These are phyloP conservation scores for Melinopterus prodromus DNA, from an alignment of 2,888 invertebrate genomes.

Conservation along the genomic window DNA sequence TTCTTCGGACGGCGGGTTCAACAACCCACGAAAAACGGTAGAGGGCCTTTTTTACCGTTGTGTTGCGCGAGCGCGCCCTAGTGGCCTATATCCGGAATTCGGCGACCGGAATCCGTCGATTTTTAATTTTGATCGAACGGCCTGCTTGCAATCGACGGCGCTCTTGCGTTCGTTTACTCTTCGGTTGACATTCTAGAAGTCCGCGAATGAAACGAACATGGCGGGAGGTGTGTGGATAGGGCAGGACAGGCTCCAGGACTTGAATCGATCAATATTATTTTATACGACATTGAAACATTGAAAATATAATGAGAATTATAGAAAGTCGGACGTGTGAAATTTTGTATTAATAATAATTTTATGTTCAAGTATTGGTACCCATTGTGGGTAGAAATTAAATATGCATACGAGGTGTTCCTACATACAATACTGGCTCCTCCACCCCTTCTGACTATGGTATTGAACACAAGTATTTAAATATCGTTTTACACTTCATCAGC, in stretches of 20 bases:
- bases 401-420: too few species aligned
- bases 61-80: background rate
- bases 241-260: background rate
- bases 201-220: background rate
- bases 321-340: too few species aligned
- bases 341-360: too few species aligned
- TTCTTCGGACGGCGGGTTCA: background rate
- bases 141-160: background rate
- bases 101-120: background rate
- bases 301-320: too few species aligned
- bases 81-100: background rate
- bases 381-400: too few species aligned
- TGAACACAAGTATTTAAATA: too few species aligned
- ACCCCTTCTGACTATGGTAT: too few species aligned
- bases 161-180: background rate
- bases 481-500: too few species aligned
- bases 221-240: background rate
- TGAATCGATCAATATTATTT: background rate
- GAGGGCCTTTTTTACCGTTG: constrained; percentile 4
- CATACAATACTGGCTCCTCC: too few species aligned
- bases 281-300: background rate
- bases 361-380: too few species aligned
- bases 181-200: background rate
- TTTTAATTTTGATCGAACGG: background rate
- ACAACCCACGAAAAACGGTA: constrained; percentile 4